Base-by-base conservation (phyloP, 2,888 invertebrate species). In the Sylvicola cinctus region DNA sequence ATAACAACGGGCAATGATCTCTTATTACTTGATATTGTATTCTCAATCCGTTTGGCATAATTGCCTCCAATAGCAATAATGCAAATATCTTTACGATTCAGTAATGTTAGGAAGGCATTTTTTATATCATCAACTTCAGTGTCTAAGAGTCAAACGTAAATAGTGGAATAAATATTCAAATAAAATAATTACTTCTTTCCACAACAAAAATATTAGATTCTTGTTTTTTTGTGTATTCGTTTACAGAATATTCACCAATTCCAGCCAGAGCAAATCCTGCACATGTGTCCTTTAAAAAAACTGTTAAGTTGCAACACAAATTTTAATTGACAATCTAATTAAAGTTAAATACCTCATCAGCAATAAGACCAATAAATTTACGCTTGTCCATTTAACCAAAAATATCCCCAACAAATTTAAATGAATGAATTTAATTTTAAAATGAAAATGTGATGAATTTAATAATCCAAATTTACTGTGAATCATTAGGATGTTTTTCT, bases 251-350 rank as follows among this genome's bases (percentile, higher is more conserved):
- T 31, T 28, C 35, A 10, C 35, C 35, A 17, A 36, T 36, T 8
- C 35, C 35, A 12, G 35, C 35, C 6, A 36, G 13, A 5, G 32
- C 12, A 13, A 36, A 36, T 28, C 35, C 35, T 11, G 17, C 15
- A 20, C 35, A 36, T 5, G 32, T 36, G 12, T 36, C 35, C 35
- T 36, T n/a, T n/a, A n/a, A n/a, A n/a, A n/a, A n/a, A n/a, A n/a
- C n/a, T n/a, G n/a, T n/a, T n/a, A n/a, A n/a, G n/a, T n/a, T n/a
- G n/a, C n/a, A n/a, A n/a, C n/a, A n/a, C n/a, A n/a, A n/a, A n/a
- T n/a, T n/a, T n/a, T n/a, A n/a, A n/a, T n/a, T n/a, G n/a, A n/a
- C n/a, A n/a, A n/a, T n/a, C n/a, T n/a, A n/a, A n/a, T n/a, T n/a
- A n/a, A n/a, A n/a, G 20, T 16, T 12, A 30, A 12, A 17, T 36